Conservation (phyloP, 2,888 invertebrate genomes). For the Mimas tiliae region DNA sequence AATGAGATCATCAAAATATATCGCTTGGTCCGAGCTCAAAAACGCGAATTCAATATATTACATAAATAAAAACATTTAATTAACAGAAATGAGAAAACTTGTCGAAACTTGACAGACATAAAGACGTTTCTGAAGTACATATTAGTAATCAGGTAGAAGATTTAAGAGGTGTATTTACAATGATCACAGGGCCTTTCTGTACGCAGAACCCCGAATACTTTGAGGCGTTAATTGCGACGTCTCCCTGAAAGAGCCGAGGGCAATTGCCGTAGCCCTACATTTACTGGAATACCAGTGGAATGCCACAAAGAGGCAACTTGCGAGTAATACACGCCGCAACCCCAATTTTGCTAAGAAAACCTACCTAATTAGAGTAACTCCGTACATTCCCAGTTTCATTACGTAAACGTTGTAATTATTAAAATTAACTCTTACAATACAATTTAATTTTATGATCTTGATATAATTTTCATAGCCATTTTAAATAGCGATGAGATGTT, state of each 20-base stretch:
- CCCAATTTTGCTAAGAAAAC: slow-evolving; percentile 47
- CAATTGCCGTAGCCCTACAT: slow-evolving; percentile 38
- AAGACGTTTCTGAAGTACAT: not conserved
- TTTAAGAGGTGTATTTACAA: slow-evolving; percentile 19
- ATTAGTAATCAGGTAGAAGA: not conserved
- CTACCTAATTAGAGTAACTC: slow-evolving; percentile 31
- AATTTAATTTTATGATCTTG: slow-evolving; percentile 6
- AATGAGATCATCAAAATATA: slow-evolving; percentile 9
- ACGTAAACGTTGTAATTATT: slow-evolving; percentile 24
- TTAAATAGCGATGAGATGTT: not conserved
- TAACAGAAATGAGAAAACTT: not conserved
- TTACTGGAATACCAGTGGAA: slow-evolving; percentile 42
- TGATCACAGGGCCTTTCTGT: slow-evolving; percentile 19
- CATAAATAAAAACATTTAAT: not conserved
- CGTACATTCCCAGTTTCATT: slow-evolving; percentile 28
- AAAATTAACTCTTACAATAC: slow-evolving; percentile 7
- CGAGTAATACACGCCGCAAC: slow-evolving; percentile 43
- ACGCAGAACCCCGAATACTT: slow-evolving; percentile 41
- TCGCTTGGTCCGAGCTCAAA: not conserved
- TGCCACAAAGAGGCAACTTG: slow-evolving; percentile 42
- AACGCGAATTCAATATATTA: not conserved
- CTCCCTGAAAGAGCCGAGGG: slow-evolving; percentile 37
- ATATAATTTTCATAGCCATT: not conserved
- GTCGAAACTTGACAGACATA: no score
- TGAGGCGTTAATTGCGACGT: slow-evolving; percentile 58